Evolutionary conservation across 2,113 vertebrate species (phyloP), one percentile per base, ranked within the genome.

Genomic region (Leucoraja erinaceus): DNA sequence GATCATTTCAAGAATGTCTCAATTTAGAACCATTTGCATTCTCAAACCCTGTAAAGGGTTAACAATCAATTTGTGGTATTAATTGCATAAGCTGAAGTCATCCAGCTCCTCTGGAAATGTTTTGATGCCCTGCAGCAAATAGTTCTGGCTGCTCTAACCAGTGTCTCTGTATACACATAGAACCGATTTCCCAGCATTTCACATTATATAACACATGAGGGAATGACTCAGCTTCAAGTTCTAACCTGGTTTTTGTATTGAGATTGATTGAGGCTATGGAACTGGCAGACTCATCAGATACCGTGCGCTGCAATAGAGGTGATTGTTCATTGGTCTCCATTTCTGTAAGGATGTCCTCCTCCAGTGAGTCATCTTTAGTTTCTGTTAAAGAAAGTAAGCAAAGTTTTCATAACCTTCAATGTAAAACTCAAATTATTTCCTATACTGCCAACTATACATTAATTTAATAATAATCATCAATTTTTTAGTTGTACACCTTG

Each of bases 181-280:
- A 68, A 31, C 28, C 61, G 3, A 38, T 10, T 54, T 68, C 75
- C 56, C 93, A 79, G 79, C 56, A 93, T 83, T 54, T 56, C 56
- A 28, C 16, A 38, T 59, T 72, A 33, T 28, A 38, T 63, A 31
- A 33, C 68, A 91, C n/a, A 38, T 14, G 33, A 47, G 20, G 54
- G 72, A 7, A 47, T 91, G 90, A 91, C n/a, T 93, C 91, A 70
- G 54, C n/a, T 14, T 16, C 90, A 5, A 33, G 75, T 93, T 79
- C 96, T 94, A 63, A 99, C 98, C 98, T 97, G 96, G 96, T 97
- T 94, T 97, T 97, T 94, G 97, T 96, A 95, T 98, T 97, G 83
- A 97, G 97, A n/a, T 96, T 96, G 92, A 97, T 96, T 0, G 97
- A 97, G 94, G 96, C 95, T 20, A 97, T 96, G 72, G 97, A 97